Evolutionary conservation across 1,140 invertebrate species (phyloP).

Genomic region (Drosophila mauritiana): DNA sequence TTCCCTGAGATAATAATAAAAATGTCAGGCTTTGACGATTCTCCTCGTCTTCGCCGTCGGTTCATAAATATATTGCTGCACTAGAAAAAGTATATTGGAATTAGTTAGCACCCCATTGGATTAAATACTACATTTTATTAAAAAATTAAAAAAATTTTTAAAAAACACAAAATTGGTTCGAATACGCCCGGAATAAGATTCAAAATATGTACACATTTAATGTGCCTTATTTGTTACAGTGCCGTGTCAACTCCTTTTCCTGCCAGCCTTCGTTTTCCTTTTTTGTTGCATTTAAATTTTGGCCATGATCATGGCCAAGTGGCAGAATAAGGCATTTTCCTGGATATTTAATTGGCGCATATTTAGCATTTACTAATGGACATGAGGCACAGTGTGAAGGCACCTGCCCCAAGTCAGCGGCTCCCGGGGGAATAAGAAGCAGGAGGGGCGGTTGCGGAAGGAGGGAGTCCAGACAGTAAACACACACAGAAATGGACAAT

Average conservation of each 20-base stretch:
- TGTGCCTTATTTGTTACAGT: conserved; percentile 4
- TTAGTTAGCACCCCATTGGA: too few species aligned
- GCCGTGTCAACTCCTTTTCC: conserved; percentile 7
- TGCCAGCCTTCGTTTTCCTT: conserved; percentile 27
- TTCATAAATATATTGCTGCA: conserved; percentile 73
- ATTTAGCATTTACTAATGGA: conserved; percentile 83
- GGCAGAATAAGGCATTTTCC: conserved; percentile 65
- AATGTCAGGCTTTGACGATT: conserved; percentile 76
- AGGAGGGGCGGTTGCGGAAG: conserved; percentile 2
- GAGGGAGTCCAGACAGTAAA: conserved; percentile 18
- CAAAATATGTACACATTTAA: too few species aligned
- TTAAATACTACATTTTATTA: too few species aligned
- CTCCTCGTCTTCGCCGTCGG: conserved; percentile 38
- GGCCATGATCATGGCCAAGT: conserved; percentile 52
- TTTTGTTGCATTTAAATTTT: conserved; percentile 76
- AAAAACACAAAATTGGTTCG: too few species aligned
- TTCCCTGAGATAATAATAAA: conserved; percentile 69
- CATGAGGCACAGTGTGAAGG: conserved; percentile 71
- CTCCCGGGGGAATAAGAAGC: conserved; percentile 30
- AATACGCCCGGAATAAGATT: too few species aligned
- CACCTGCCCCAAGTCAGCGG: conserved; percentile 55
- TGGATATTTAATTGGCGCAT: conserved; percentile 75
- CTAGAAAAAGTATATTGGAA: not conserved
- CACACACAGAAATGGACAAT: conserved; percentile 48
- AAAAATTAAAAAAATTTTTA: too few species aligned